Percentiles rank a stretch among this genome's conserved stretches.
These are phyloP conservation scores for Calephelis perditalis DNA, from an alignment of 2,888 invertebrate species.

Conservation along the genomic window DNA sequence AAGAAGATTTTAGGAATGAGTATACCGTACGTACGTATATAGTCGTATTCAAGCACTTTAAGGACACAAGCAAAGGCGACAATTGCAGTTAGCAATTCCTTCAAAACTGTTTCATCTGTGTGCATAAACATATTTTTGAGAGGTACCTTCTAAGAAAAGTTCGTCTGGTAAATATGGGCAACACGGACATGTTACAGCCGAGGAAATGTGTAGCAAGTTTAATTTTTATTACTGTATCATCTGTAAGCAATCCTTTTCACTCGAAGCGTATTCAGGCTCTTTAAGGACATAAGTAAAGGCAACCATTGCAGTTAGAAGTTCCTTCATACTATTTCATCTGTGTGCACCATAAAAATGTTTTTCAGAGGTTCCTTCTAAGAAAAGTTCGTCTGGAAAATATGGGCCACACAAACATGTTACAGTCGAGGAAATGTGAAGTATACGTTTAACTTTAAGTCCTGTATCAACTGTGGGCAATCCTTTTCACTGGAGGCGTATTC, in stretches of 20 bases:
- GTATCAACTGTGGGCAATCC: slow-evolving; percentile 47
- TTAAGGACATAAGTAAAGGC: slow-evolving; percentile 52
- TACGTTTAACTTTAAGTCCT: slow-evolving; percentile 31
- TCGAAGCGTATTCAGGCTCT: slow-evolving; percentile 52
- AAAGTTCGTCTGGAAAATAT: slow-evolving; percentile 17
- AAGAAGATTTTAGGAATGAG: too few relatives aligned
- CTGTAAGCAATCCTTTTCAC: slow-evolving; percentile 52
- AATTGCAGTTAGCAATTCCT: too few relatives aligned
- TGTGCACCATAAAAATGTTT: slow-evolving; percentile 23
- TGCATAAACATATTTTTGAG: slow-evolving; percentile 22
- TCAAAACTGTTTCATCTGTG: too few relatives aligned
- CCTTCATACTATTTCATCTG: too few relatives aligned
- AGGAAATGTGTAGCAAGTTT: slow-evolving; percentile 27
- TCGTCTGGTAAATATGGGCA: slow-evolving; percentile 14
- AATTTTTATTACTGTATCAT: slow-evolving; percentile 37
- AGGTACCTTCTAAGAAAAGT: slow-evolving; percentile 17
- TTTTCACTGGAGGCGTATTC: slow-evolving; percentile 56
- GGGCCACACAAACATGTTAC: slow-evolving; percentile 16
- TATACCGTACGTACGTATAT: too few relatives aligned
- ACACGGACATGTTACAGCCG: slow-evolving; percentile 13
- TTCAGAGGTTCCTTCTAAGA: slow-evolving; percentile 11
- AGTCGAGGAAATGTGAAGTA: slow-evolving; percentile 25
- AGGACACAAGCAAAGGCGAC: too few relatives aligned
- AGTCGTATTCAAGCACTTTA: too few relatives aligned
- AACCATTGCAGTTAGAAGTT: too few relatives aligned